Evolutionary conservation across 2,797 vertebrate species (phyloP).

Genomic region (Onychomys arenicola): DNA sequence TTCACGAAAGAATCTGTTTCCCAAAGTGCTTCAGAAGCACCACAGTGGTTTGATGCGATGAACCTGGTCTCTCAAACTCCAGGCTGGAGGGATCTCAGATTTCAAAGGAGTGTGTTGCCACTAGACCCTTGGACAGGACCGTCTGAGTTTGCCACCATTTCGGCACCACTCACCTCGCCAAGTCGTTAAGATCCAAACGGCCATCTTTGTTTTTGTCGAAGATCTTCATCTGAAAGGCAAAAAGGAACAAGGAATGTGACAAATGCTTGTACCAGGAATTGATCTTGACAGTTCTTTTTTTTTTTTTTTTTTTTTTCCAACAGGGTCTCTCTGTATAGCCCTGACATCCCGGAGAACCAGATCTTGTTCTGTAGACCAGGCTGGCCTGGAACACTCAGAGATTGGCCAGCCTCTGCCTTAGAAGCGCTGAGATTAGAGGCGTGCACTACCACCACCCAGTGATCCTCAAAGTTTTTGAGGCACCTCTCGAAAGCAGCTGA

Average conservation of each 20-base stretch:
- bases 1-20: not conserved
- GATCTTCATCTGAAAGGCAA: conserved; percentile 94
- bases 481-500: not conserved
- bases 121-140: not conserved
- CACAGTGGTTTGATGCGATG: not conserved
- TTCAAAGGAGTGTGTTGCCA: not conserved
- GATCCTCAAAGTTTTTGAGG: not conserved
- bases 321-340: not conserved
- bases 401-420: not conserved
- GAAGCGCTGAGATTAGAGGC: not conserved
- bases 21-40: not conserved
- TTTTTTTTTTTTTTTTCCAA: too few relatives aligned
- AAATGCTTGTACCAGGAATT: not conserved
- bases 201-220: conserved; percentile 99
- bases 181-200: conserved; percentile 96
- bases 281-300: not conserved
- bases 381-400: not conserved
- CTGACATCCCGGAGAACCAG: not conserved
- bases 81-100: not conserved
- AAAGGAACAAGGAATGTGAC: not conserved
- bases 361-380: not conserved
- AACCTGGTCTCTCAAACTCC: not conserved
- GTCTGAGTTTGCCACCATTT: not conserved
- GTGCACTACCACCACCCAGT: not conserved
- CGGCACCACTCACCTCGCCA: conserved; percentile 91